Evolutionary conservation across 2,797 vertebrate genomes (phyloP), one percentile per base, ranked within the genome.

Genomic region (Spinus olivaceus): DNA sequence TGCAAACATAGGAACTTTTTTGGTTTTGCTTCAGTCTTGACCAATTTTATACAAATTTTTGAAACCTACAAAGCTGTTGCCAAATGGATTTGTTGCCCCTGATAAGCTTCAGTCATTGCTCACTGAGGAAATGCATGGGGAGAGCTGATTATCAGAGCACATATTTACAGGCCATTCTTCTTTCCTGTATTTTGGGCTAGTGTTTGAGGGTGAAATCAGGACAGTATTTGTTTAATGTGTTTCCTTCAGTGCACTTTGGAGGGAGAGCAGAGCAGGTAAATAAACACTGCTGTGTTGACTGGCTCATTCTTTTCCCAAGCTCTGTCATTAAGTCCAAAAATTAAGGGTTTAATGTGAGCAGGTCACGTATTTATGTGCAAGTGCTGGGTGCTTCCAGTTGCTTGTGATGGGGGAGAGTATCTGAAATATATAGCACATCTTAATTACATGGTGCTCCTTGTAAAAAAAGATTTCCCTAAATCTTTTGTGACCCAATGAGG

Each of bases 81-180:
- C 50, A 61, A 60, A 73, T 76, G 35, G 32, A 61, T 86, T 88
- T 63, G 22, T 57, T 44, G 51, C 37, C 37, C 49, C 14, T 65
- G 33, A 35, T 81, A 56, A 67, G 60, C 61, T 81, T 81, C 64
- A 76, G 59, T 70, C 28, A 8, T 72, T 81, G n/a, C 60, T 32
- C 8, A 6, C 44, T 54, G 82, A 78, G 53, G 46, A 88, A 61
- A 81, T 50, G 56, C 44, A 39, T 28, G 15, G 27, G 46, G 65
- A 88, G 81, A 54, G 44, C 89, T 80, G 90, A 94, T 94, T 94
- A 92, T 90, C 89, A 88, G 88, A 81, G 47, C 32, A 28, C 42
- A 10, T 94, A 92, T 94, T 97, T 41, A 65, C 60, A 20, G 28
- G 70, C 28, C 39, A 54, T 78, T 84, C 70, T 66, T 73, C 39